Base-by-base conservation (phyloP, 1,140 invertebrate genomes). In the Oedothorax gibbosus region DNA sequence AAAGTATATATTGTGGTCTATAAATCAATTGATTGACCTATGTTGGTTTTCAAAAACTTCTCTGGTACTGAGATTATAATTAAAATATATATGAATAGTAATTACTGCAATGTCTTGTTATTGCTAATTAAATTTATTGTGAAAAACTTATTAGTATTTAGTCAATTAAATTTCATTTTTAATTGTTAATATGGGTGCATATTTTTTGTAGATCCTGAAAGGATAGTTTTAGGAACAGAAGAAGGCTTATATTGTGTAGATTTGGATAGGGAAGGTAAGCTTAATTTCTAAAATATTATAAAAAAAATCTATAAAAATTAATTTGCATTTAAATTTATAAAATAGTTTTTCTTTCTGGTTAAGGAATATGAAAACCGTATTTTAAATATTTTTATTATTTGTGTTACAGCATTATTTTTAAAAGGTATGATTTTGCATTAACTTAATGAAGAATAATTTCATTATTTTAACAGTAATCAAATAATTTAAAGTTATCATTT, bases 161-260 rank as follows among this genome's bases (percentile, higher is more conserved):
- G 35, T 35, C 5, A 35, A 35, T 35, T 2, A 35, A 35, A 35
- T 35, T 2, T 5, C 5, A 35, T 35, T 35, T 35, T 60, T 60
- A n/a, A n/a, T n/a, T 66, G 20, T 5, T 66, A 3, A 12, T 62
- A 2, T 66, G 20, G 2, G 10, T 66, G 9, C 18, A 15, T 71
- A 0, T 14, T 12, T 10, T 54, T 66, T 86, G 54, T 20, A 86
- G 86, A 86, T 86, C 93, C 94, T 81, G 95, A 96, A 91, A 93
- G 96, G 90, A 93, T 98, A 90, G 93, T 96, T 89, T 89, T 98
- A 89, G 98, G 97, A 86, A 95, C 96, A 73, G 98, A 99, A 90
- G 97, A 98, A 89, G 98, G 98, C 51, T 92, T 99, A 73, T 97
- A 95, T 91, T 96, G 97, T 90, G 93, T 99, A 87, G 98, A 99